Base-by-base conservation (phyloP, 2,113 vertebrate genomes). In the Oryzias melastigma region DNA sequence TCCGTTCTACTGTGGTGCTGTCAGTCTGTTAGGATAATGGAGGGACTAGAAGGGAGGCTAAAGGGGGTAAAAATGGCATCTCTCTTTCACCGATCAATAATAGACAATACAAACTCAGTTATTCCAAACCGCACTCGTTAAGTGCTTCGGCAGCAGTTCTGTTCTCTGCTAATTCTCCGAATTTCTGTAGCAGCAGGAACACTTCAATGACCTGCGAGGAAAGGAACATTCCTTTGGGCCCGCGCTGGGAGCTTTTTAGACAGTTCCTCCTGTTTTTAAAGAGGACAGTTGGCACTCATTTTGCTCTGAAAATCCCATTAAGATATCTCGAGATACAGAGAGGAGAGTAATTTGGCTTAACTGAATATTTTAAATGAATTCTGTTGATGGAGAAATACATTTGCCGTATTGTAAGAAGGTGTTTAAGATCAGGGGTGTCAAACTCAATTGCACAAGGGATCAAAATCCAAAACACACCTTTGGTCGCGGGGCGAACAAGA, bases 301-400 rank as follows among this genome's bases (percentile, higher is more conserved):
- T 76, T 81, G 62, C 62, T 47, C 73, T 56, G 41, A 40, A 83
- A 88, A 84, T 83, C 71, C 80, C 58, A 81, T 86, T 84, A 80
- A 81, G 84, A 84, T 76, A 71, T 48, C n/a, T 53, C 65, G 49
- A 77, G 77, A 87, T 87, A 84, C 69, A 81, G 65, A 65, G 65
- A 58, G 67, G 56, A 56, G 64, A 60, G 79, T 80, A 65, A 58
- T 71, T 81, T 73, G 71, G 76, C 58, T 74, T 59, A 40, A 56
- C 66, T 62, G 46, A 67, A 64, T 73, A 68, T 83, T 75, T 83
- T 62, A 52, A 52, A 75, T 19, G 4, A 76, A 67, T 71, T 73
- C 62, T 59, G 66, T 71, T 74, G 76, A 71, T 72, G 64, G 64
- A 51, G 75, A 61, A 58, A 68, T 66, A 22, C 61, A 45, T 44